Percentiles rank a stretch among this genome's conserved stretches.
Evolutionary conservation across 2,888 invertebrate species (phyloP).

Genomic region (Aspidapion aeneum): DNA sequence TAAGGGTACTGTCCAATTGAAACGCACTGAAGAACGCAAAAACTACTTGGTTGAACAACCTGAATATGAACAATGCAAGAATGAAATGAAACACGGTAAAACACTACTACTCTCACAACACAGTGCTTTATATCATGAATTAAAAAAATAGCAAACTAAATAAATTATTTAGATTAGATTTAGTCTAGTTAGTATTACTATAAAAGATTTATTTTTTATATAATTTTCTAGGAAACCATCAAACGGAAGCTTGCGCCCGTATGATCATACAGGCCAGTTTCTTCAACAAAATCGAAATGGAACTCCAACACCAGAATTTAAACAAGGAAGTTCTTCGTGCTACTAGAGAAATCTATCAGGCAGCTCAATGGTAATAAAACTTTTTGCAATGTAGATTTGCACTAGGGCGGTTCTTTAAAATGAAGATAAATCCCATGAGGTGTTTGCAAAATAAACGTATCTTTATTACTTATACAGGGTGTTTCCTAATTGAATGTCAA

Average conservation of each 20-base stretch:
- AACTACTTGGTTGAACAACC: conserved; percentile 50
- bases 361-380: conserved; percentile 49
- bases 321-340: conserved; percentile 48
- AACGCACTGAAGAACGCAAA: conserved; percentile 51
- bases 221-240: conserved; percentile 43
- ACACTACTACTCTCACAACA: no score
- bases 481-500: no score
- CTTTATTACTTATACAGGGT: no score
- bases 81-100: conserved; percentile 53
- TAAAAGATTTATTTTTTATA: no score
- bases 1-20: conserved; percentile 44
- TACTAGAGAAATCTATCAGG: conserved; percentile 49
- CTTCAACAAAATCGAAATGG: conserved; percentile 52
- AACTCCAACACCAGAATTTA: conserved; percentile 53
- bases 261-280: conserved; percentile 53
- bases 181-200: no score
- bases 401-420: no score
- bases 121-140: no score
- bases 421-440: no score
- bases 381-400: no score
- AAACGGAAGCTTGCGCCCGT: conserved; percentile 56
- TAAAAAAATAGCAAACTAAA: no score
- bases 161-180: no score
- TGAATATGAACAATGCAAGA: conserved; percentile 50
- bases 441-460: no score